Evolutionary conservation across 2,113 vertebrate genomes (phyloP).

Genomic region (Gopherus flavomarginatus): DNA sequence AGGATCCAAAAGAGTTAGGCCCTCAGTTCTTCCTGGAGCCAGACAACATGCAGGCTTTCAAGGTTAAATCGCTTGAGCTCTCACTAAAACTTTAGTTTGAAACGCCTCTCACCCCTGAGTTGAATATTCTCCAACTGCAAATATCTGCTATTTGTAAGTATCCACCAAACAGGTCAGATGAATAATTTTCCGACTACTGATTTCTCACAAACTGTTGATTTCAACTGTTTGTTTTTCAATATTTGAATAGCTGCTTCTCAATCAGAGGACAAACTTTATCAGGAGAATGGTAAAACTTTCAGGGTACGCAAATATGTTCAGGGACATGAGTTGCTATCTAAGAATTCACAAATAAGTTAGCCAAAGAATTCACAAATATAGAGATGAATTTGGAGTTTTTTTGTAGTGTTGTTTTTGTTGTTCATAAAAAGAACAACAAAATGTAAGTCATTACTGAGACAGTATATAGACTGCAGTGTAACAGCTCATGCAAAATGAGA

Average conservation of each 20-base stretch:
- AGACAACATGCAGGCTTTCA: background rate
- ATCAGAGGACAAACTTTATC: background rate
- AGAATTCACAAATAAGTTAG: background rate
- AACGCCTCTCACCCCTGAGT: rapidly evolving
- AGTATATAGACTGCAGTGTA: background rate
- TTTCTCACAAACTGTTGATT: background rate
- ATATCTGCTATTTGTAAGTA: background rate
- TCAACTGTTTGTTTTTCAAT: background rate
- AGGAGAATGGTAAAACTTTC: background rate
- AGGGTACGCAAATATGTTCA: background rate
- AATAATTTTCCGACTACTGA: background rate
- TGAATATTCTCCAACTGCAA: background rate
- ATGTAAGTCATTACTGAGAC: background rate
- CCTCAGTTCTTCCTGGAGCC: background rate
- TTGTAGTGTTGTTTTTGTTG: background rate
- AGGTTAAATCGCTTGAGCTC: background rate
- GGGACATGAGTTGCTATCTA: background rate
- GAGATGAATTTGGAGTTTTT: rapidly evolving
- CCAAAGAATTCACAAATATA: background rate
- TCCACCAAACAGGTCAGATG: background rate
- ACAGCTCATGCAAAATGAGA: background rate
- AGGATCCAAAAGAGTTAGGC: background rate
- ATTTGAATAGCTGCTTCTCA: background rate
- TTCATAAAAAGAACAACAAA: background rate
- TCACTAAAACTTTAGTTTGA: rapidly evolving